phyloP scores from a whole-genome alignment of 2,888 invertebrate genomes.

The Pinctada fucata region DNA sequence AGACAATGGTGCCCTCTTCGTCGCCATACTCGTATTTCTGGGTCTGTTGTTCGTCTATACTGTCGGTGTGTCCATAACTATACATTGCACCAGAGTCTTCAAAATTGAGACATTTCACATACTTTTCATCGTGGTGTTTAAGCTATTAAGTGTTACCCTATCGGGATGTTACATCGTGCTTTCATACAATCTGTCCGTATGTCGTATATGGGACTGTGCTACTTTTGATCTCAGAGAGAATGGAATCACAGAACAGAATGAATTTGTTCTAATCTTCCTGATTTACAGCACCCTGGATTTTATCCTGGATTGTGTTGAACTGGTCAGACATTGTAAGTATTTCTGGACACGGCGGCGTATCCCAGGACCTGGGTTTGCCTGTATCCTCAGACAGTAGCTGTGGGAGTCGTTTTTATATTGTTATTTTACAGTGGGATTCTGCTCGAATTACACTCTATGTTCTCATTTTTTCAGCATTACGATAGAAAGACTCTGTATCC shows the following conservation, averaged over 20 bases:
- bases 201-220: background rate
- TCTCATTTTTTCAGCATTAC: too few species aligned
- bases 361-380: background rate
- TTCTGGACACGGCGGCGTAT: background rate
- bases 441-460: too few species aligned
- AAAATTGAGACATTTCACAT: background rate
- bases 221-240: background rate
- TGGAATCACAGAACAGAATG: slow-evolving; percentile 1
- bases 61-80: background rate
- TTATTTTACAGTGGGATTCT: too few species aligned
- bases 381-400: background rate
- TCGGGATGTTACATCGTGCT: background rate
- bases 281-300: background rate
- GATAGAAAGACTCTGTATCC: too few species aligned
- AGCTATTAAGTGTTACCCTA: background rate
- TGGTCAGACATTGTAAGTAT: background rate
- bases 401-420: too few species aligned
- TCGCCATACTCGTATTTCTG: background rate
- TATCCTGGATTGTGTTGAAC: background rate
- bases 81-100: background rate
- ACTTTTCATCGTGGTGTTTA: background rate
- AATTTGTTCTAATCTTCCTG: background rate
- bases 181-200: slow-evolving; percentile 1
- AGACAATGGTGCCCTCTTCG: background rate
- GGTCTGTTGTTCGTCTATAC: background rate